phyloP scores from a whole-genome alignment of 2,797 vertebrate genomes.

The Leptodactylus fallax region DNA sequence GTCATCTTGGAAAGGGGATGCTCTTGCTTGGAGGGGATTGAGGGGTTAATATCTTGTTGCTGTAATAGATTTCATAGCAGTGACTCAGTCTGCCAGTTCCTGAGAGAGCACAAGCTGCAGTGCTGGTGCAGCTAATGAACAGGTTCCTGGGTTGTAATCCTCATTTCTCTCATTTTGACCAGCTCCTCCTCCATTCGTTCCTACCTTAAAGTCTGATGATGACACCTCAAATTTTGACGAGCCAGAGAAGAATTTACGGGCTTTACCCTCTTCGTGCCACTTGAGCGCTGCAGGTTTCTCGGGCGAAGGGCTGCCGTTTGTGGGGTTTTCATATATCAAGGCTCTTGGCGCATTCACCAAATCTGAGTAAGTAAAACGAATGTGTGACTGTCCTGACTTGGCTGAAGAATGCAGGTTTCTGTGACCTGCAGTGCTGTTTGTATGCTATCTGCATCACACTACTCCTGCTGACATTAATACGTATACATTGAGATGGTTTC shows the following conservation, averaged over 20 bases:
- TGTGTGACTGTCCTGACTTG: slow-evolving; percentile 54
- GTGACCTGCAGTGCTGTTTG: slow-evolving; percentile 55
- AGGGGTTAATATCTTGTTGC: slow-evolving; percentile 86
- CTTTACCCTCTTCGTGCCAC: slow-evolving; percentile 86
- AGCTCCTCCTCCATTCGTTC: slow-evolving; percentile 98
- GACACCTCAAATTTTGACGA: slow-evolving; percentile 99
- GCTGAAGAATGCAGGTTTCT: slow-evolving; percentile 52
- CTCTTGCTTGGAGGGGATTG: slow-evolving; percentile 67
- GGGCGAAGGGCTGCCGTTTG: slow-evolving; percentile 94
- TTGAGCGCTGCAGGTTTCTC: slow-evolving; percentile 89
- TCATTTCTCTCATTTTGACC: slow-evolving; percentile 73
- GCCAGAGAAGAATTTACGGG: slow-evolving; percentile 91
- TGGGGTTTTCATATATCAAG: slow-evolving; percentile 98
- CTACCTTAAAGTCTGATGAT: slow-evolving; percentile 94
- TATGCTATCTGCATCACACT: slow-evolving; percentile 59
- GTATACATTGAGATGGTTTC: slow-evolving; percentile 39
- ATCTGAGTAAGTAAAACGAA: slow-evolving; percentile 91
- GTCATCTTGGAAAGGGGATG: slow-evolving; percentile 21
- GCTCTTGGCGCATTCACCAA: slow-evolving; percentile 88
- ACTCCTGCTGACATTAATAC: slow-evolving; percentile 60
- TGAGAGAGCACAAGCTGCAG: slow-evolving; percentile 92
- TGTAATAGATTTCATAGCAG: slow-evolving; percentile 80
- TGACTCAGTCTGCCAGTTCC: slow-evolving; percentile 86
- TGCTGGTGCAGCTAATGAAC: slow-evolving; percentile 77
- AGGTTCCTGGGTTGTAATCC: slow-evolving; percentile 74